These are phyloP conservation scores for Sminthurinus aureus DNA, from an alignment of 2,888 invertebrate genomes.

Conservation along the genomic window DNA sequence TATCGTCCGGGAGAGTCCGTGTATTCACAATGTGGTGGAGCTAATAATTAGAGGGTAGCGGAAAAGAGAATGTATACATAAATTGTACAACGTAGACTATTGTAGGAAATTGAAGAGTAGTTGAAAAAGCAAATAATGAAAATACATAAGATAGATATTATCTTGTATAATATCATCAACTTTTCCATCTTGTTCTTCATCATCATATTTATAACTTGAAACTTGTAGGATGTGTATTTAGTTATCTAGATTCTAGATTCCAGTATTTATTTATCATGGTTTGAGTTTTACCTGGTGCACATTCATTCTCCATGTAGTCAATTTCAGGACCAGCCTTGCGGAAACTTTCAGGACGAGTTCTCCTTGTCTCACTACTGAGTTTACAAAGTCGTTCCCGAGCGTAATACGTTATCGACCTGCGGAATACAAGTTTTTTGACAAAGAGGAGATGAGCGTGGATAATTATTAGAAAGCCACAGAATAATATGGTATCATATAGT, in stretches of 20 bases:
- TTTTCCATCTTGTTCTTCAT: not conserved
- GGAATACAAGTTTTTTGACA: not conserved
- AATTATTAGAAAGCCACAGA: not conserved
- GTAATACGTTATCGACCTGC: slow-evolving; percentile 66
- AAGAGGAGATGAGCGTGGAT: not conserved
- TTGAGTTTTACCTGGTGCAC: slow-evolving; percentile 64
- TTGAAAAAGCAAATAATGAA: not conserved
- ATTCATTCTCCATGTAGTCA: slow-evolving; percentile 68
- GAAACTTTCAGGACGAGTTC: slow-evolving; percentile 66
- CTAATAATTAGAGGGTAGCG: slow-evolving; percentile 59
- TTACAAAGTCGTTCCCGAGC: slow-evolving; percentile 64
- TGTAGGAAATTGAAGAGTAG: no score
- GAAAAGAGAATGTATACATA: no score
- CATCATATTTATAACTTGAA: not conserved
- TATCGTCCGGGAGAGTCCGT: slow-evolving; percentile 63
- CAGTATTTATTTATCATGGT: not conserved
- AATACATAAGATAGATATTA: no score
- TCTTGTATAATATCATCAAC: not conserved
- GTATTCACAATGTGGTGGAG: slow-evolving; percentile 65
- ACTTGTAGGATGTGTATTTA: not conserved
- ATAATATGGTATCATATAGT: no score
- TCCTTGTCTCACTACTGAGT: slow-evolving; percentile 65
- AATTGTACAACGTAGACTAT: no score
- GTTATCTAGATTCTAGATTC: not conserved
- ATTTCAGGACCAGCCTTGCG: slow-evolving; percentile 63